phyloP scores from a whole-genome alignment of 2,797 vertebrate species.

The Coluber constrictor region DNA sequence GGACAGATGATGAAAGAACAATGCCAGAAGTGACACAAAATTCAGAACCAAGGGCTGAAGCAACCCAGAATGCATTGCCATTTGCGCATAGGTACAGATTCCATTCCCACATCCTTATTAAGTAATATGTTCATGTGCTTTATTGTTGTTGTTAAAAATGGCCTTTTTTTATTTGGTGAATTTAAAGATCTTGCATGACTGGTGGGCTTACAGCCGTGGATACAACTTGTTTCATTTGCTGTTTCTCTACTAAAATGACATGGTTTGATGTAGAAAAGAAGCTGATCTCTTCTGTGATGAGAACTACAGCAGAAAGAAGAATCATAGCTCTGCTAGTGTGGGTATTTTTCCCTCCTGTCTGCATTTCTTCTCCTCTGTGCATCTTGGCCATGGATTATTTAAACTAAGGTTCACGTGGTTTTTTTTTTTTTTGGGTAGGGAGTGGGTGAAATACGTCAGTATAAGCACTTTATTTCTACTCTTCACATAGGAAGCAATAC shows the following conservation, averaged over 20 bases:
- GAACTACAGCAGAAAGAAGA: neutral
- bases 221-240: neutral
- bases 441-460: neutral
- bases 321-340: neutral
- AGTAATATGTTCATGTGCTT: slow-evolving; percentile 57
- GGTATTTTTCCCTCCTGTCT: neutral
- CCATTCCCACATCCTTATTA: slow-evolving; percentile 73
- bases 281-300: neutral
- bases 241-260: neutral
- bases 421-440: neutral
- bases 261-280: neutral
- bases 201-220: neutral
- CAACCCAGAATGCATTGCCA: slow-evolving; percentile 89
- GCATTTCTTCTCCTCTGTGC: neutral
- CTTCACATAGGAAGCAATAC: slow-evolving; percentile 51
- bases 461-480: slow-evolving; percentile 14
- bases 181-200: neutral
- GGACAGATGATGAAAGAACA: slow-evolving; percentile 86
- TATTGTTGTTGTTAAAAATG: slow-evolving; percentile 42
- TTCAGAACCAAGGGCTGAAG: slow-evolving; percentile 85
- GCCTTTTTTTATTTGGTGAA: slow-evolving; percentile 47
- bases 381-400: neutral
- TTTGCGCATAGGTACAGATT: slow-evolving; percentile 92
- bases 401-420: neutral
- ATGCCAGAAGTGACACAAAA: slow-evolving; percentile 86